These are phyloP conservation scores for Fulica atra DNA, from an alignment of 2,113 vertebrate genomes.

Conservation along the genomic window DNA sequence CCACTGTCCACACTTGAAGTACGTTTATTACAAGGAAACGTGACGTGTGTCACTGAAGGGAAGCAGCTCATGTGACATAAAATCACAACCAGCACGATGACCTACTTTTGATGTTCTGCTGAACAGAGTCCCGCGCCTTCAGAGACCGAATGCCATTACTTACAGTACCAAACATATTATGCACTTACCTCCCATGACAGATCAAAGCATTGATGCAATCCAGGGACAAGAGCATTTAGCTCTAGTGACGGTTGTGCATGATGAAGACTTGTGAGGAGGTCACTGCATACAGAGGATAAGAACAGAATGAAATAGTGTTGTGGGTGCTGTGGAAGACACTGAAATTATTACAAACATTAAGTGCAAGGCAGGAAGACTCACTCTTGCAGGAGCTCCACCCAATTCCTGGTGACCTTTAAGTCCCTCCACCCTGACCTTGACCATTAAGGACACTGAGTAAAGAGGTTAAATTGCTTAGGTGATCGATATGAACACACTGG, in stretches of 20 bases:
- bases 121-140: background rate
- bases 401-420: background rate
- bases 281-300: background rate
- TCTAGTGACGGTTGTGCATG: background rate
- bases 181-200: background rate
- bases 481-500: background rate
- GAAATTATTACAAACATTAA: background rate
- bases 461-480: background rate
- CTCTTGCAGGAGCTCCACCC: background rate
- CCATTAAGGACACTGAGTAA: background rate
- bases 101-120: background rate
- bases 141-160: background rate
- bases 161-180: background rate
- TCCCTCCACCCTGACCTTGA: background rate
- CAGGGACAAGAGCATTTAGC: background rate
- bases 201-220: background rate
- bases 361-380: background rate
- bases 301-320: background rate
- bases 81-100: background rate
- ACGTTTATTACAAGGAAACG: background rate
- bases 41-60: background rate
- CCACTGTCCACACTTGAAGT: background rate
- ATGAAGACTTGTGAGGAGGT: background rate
- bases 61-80: background rate
- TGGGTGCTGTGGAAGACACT: fast-evolving